A percentile compares a stretch with the other conserved stretches of the same genome.
phyloP scores from a whole-genome alignment of 2,797 vertebrate genomes.

The Gymnodraco acuticeps region DNA sequence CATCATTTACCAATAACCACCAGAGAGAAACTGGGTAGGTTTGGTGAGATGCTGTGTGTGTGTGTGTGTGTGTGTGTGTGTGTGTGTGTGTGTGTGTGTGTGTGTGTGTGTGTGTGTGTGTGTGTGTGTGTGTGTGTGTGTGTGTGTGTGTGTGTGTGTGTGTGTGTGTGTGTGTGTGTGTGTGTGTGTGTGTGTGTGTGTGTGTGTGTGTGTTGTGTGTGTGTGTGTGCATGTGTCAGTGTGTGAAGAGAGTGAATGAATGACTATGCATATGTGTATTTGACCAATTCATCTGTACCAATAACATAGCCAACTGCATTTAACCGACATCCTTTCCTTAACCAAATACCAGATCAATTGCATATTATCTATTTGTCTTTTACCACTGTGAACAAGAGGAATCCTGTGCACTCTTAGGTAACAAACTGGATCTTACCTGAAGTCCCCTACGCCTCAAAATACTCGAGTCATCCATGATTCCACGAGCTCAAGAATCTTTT shows the following conservation, averaged over 20 bases:
- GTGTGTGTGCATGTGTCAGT: neutral
- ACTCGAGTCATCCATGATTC: conserved; percentile 77
- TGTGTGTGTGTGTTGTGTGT: neutral
- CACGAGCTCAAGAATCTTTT: neutral
- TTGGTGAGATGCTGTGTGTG: neutral
- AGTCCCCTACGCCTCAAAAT: conserved; percentile 76
- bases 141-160: neutral
- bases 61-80: neutral
- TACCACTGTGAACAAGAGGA: conserved; percentile 17
- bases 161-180: neutral
- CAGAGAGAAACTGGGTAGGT: conserved; percentile 18
- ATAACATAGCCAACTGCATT: neutral
- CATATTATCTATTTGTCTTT: neutral
- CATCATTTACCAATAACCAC: conserved; percentile 22
- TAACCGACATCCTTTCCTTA: neutral
- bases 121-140: neutral
- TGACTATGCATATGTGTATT: neutral
- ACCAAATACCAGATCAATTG: neutral
- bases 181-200: too few relatives aligned
- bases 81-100: too few relatives aligned
- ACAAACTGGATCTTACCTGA: conserved; percentile 62
- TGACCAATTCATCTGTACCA: conserved; percentile 3
- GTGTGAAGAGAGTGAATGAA: neutral
- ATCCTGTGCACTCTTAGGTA: neutral
- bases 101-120: neutral